These are phyloP conservation scores for Ormyrus thymus DNA, from an alignment of 2,888 invertebrate species.

Conservation along the genomic window DNA sequence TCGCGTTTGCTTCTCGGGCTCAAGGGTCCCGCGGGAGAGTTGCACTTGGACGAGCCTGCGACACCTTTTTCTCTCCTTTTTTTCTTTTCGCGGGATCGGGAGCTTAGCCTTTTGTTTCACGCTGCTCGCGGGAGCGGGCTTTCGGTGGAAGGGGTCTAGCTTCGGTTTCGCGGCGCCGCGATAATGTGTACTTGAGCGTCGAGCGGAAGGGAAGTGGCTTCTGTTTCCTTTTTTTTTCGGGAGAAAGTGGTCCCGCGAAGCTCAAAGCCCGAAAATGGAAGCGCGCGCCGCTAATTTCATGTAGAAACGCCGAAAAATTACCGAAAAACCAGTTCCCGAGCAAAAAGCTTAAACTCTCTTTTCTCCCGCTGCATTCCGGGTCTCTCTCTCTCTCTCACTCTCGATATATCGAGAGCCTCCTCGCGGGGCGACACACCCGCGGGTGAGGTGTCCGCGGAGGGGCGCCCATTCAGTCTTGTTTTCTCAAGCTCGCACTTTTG, in stretches of 20 bases:
- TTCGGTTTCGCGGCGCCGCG: no score
- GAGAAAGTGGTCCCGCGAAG: neutral
- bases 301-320: constrained; percentile 15
- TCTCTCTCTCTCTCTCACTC: neutral
- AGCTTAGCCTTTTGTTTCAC: no score
- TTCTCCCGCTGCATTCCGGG: neutral
- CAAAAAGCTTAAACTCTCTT: neutral
- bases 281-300: constrained; percentile 26
- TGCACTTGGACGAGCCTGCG: no score
- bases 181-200: neutral
- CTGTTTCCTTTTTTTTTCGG: neutral
- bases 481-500: constrained; percentile 8
- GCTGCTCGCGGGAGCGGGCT: no score
- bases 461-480: no score
- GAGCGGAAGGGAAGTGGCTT: neutral
- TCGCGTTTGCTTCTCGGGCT: no score
- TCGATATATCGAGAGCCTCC: no score
- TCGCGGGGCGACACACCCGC: neutral
- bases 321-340: constrained; percentile 23
- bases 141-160: no score
- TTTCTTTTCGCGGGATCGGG: no score
- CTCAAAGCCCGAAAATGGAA: constrained; percentile 1
- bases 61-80: no score
- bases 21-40: no score
- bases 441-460: neutral